Conservation (phyloP, 2,797 vertebrate genomes). For the Xerus rutilus region DNA sequence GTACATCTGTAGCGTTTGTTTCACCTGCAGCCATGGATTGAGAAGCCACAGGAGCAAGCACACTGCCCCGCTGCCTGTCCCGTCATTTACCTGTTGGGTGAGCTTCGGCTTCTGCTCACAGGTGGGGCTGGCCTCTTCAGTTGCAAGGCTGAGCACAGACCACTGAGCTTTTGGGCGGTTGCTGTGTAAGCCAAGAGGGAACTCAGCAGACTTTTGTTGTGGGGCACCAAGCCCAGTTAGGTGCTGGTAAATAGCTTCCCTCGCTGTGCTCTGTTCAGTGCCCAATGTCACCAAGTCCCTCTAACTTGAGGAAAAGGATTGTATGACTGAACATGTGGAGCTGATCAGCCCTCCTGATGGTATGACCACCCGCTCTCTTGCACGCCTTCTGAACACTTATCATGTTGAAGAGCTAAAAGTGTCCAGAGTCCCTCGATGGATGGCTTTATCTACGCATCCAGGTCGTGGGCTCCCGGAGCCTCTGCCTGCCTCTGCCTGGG, state of each 20-base stretch:
- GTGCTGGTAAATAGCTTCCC: background rate
- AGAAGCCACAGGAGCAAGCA: background rate
- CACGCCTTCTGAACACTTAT: background rate
- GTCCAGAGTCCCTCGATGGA: background rate
- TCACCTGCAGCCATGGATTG: slow-evolving; percentile 5
- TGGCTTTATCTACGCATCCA: background rate
- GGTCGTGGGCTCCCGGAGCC: background rate
- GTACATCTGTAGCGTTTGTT: background rate
- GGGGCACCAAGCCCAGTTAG: background rate
- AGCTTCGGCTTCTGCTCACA: slow-evolving; percentile 45
- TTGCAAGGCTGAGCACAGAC: background rate
- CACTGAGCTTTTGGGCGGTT: background rate
- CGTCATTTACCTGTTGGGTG: background rate
- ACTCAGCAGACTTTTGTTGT: background rate
- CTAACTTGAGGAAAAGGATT: background rate
- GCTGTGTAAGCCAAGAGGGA: background rate
- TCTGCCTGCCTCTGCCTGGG: background rate
- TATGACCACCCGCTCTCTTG: background rate
- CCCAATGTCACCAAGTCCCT: background rate
- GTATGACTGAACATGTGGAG: background rate
- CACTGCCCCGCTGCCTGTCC: background rate
- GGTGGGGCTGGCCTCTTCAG: background rate
- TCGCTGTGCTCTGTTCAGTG: background rate
- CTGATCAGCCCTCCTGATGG: background rate
- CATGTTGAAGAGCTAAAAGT: background rate